Percentiles rank a stretch among this genome's conserved stretches.
These are phyloP conservation scores for Muschampia plurimacula DNA, from an alignment of 2,888 invertebrate genomes.

Conservation along the genomic window DNA sequence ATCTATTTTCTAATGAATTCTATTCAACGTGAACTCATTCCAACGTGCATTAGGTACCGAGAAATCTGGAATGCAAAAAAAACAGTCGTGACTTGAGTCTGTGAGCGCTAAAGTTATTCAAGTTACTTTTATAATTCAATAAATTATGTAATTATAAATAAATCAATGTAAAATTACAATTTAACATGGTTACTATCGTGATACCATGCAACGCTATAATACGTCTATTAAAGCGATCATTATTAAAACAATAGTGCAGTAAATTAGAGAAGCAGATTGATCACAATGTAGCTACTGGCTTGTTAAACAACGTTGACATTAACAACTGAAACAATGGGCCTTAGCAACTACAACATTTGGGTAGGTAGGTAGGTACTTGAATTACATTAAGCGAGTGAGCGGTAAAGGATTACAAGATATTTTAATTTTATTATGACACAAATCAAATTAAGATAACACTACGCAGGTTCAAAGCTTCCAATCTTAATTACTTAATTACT, in stretches of 20 bases:
- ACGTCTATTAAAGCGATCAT: slow-evolving; percentile 22
- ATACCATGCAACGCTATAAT: slow-evolving; percentile 7
- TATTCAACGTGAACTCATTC: slow-evolving; percentile 31
- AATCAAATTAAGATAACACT: too few species aligned
- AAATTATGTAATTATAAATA: slow-evolving; percentile 16
- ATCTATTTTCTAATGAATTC: slow-evolving; percentile 25
- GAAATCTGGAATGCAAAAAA: slow-evolving; percentile 24
- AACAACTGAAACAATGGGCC: slow-evolving; percentile 32
- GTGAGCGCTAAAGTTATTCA: not conserved
- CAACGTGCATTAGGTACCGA: slow-evolving; percentile 11
- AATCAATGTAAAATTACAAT: slow-evolving; percentile 2
- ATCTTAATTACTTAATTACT: too few species aligned
- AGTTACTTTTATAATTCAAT: not conserved
- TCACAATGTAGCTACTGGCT: slow-evolving; percentile 49
- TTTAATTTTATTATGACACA: not conserved
- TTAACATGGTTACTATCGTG: slow-evolving; percentile 12
- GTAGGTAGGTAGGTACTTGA: not conserved
- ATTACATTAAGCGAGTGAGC: slow-evolving; percentile 10
- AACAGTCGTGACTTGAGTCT: slow-evolving; percentile 8
- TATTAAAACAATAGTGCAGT: slow-evolving; percentile 46
- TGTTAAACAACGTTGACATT: slow-evolving; percentile 49
- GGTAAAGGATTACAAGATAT: not conserved
- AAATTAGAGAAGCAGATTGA: slow-evolving; percentile 54
- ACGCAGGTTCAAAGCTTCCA: too few species aligned
- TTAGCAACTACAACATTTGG: slow-evolving; percentile 26